A percentile compares a stretch with the other conserved stretches of the same genome.
Conservation (phyloP, 2,797 vertebrate species). For the Microhierax caerulescens region DNA sequence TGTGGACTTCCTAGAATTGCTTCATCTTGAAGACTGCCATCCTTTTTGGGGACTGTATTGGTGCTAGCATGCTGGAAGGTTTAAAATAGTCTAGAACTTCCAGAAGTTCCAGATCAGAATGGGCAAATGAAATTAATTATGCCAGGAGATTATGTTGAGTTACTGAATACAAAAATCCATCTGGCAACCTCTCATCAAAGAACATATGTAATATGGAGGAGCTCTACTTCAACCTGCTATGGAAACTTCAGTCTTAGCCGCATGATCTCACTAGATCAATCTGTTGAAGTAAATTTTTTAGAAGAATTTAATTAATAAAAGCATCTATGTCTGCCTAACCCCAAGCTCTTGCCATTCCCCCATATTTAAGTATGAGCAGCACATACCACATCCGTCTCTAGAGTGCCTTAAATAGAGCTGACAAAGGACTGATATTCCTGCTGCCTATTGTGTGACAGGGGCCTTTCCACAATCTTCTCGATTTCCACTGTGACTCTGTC, state of each 20-base stretch:
- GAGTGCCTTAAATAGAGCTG: background rate
- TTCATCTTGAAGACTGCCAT: background rate
- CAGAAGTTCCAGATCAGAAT: background rate
- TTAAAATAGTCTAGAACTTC: background rate
- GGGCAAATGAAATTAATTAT: background rate
- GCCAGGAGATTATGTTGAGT: background rate
- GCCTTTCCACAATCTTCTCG: background rate
- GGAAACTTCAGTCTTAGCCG: background rate
- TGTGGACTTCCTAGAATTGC: background rate
- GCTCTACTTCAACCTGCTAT: background rate
- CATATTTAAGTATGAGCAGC: background rate
- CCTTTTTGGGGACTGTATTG: background rate
- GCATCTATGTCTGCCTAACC: background rate
- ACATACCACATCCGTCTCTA: background rate
- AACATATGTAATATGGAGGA: background rate
- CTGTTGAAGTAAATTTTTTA: background rate
- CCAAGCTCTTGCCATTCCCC: background rate
- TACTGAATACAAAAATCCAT: background rate
- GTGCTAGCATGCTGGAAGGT: background rate
- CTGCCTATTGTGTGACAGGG: background rate
- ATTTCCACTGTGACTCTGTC: background rate
- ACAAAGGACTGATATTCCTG: background rate
- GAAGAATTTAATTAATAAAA: background rate
- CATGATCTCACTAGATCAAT: background rate
- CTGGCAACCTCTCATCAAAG: background rate